Evolutionary conservation across 2,888 invertebrate species (phyloP).

Genomic region (Caenorhabditis zanzibari): DNA sequence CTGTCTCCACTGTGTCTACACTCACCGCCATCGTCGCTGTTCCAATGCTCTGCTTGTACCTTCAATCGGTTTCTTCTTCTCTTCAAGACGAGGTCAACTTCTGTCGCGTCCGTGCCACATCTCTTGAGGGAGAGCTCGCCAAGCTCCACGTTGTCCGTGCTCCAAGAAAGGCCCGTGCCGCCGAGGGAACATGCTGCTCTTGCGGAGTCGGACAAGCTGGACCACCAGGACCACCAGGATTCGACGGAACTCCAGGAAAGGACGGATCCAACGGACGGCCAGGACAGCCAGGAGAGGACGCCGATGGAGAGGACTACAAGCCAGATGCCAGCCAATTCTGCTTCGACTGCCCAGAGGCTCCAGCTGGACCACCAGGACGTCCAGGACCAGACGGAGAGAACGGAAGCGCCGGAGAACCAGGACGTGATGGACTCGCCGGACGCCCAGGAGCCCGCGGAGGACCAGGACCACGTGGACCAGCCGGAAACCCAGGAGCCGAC

Average conservation of each 20-base stretch:
- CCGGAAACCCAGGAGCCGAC: slow-evolving; percentile 73
- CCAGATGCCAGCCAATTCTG: slow-evolving; percentile 73
- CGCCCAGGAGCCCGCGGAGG: slow-evolving; percentile 71
- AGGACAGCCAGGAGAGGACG: slow-evolving; percentile 73
- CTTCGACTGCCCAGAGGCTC: slow-evolving; percentile 76
- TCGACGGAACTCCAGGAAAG: slow-evolving; percentile 72
- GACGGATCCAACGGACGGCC: slow-evolving; percentile 74
- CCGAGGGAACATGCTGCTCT: slow-evolving; percentile 71
- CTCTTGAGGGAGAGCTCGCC: slow-evolving; percentile 74
- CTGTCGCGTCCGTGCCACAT: slow-evolving; percentile 74
- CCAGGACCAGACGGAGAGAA: slow-evolving; percentile 74
- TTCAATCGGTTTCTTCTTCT: slow-evolving; percentile 78
- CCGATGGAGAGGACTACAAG: slow-evolving; percentile 67
- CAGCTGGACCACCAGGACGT: slow-evolving; percentile 75
- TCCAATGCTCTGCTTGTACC: slow-evolving; percentile 75
- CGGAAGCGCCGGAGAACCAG: slow-evolving; percentile 77
- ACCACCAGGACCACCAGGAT: slow-evolving; percentile 74
- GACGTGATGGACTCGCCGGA: slow-evolving; percentile 72
- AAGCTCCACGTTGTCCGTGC: slow-evolving; percentile 69
- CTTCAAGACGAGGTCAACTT: slow-evolving; percentile 80
- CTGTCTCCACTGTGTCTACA: slow-evolving; percentile 72
- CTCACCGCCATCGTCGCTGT: slow-evolving; percentile 75
- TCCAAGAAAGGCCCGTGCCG: slow-evolving; percentile 72
- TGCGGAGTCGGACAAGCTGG: slow-evolving; percentile 74
- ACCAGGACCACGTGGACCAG: slow-evolving; percentile 73